Evolutionary conservation across 2,888 invertebrate species (phyloP), one percentile per base, ranked within the genome.

Genomic region (Napeogenes inachia): DNA sequence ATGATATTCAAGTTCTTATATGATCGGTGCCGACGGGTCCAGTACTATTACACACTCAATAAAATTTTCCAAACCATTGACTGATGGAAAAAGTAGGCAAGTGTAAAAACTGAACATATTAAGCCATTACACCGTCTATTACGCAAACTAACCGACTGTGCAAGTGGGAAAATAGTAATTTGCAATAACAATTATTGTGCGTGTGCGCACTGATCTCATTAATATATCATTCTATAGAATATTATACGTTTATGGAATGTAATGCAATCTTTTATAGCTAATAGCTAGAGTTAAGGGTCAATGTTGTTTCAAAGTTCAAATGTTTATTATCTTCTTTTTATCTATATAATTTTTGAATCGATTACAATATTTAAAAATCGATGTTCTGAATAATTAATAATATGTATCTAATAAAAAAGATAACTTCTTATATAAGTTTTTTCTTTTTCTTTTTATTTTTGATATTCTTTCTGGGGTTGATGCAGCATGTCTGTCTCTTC

Each of bases 61-160:
- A 30, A 50, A 50, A 79, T 80, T 81, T 80, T 80, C 79, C 76
- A 69, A 73, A 66, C 72, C 75, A 79, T 78, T 77, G 75, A 73
- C 66, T 72, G 67, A 62, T 67, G 60, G 66, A 74, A 78, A 75
- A 77, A 74, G 61, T 57, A 61, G 68, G 65, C 76, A 73, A 71
- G 74, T 70, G 73, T 69, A 66, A 54, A 62, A 60, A 63, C 70
- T 66, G 72, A 76, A 74, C 74, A 72, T 67, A 47, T 47, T 47
- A 47, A 55, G 62, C 68, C 70, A 74, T 71, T 74, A 72, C 72
- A 76, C 68, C 68, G 69, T 67, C 72, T 73, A 77, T 76, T 77
- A 78, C 73, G 65, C 66, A 70, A 71, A 73, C 74, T 73, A 35
- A 35, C 35, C 35, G 35, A 5, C 35, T 35, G 35, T 78, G 73